These are phyloP conservation scores for Labroides dimidiatus DNA, from an alignment of 2,797 vertebrate species.

Conservation along the genomic window DNA sequence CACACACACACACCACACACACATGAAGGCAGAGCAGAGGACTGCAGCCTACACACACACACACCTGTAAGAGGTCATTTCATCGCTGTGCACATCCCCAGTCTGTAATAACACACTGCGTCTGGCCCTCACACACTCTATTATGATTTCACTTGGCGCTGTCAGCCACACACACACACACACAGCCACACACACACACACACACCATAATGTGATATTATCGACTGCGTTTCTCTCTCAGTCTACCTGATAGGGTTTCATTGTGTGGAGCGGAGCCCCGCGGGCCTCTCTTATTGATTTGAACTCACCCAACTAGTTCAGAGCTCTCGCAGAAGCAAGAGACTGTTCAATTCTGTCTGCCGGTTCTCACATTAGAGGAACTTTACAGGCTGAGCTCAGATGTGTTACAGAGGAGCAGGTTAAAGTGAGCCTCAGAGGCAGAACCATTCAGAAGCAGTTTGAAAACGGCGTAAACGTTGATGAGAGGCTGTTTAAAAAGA, in stretches of 20 bases:
- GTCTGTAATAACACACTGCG: constrained; percentile 71
- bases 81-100: constrained; percentile 42
- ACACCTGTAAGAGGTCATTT: constrained; percentile 53
- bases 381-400: constrained; percentile 16
- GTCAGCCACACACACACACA: constrained; percentile 54
- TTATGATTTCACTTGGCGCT: constrained; percentile 72
- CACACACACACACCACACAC: not conserved
- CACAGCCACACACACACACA: constrained; percentile 42
- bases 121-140: constrained; percentile 70
- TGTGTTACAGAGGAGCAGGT: constrained; percentile 1
- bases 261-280: constrained; percentile 53
- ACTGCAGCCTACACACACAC: constrained; percentile 22
- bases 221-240: constrained; percentile 62
- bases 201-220: constrained; percentile 68
- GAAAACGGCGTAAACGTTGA: not conserved
- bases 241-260: constrained; percentile 69
- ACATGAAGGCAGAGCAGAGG: no score
- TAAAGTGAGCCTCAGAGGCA: constrained; percentile 1
- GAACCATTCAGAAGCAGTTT: constrained; percentile 1
- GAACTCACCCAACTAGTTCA: constrained; percentile 56
- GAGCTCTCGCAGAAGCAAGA: constrained; percentile 40
- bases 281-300: constrained; percentile 65
- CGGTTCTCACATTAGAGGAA: constrained; percentile 30
- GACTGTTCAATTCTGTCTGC: constrained; percentile 47
- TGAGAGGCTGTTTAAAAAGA: not conserved